Evolutionary conservation across 2,888 invertebrate genomes (phyloP).

Genomic region (Eurois occulta): DNA sequence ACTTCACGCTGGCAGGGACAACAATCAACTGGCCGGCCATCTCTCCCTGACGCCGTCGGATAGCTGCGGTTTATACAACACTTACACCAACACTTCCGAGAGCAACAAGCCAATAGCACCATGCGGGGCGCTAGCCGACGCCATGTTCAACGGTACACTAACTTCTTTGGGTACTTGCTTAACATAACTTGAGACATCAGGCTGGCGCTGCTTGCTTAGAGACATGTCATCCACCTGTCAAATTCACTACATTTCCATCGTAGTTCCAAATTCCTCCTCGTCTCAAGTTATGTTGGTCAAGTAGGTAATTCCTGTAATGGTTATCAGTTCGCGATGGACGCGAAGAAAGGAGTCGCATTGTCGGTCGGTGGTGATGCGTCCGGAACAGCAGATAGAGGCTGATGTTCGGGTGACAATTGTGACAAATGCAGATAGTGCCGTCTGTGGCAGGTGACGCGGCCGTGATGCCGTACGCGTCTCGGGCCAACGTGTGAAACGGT

Average conservation of each 20-base stretch:
- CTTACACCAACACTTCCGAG: constrained; percentile 17
- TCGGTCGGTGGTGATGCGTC: neutral
- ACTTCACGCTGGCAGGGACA: constrained; percentile 33
- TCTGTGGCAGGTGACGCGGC: neutral
- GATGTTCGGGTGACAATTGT: neutral
- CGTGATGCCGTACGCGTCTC: neutral
- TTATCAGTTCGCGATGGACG: neutral
- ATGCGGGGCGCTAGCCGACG: constrained; percentile 57
- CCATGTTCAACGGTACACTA: constrained; percentile 57
- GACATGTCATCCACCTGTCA: neutral
- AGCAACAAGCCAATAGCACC: constrained; percentile 52
- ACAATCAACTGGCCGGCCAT: constrained; percentile 41
- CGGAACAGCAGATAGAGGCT: neutral
- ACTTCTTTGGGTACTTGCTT: neutral
- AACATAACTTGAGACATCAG: neutral
- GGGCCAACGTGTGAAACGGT: neutral
- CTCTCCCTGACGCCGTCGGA: constrained; percentile 30
- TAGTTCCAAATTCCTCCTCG: neutral
- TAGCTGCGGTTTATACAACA: constrained; percentile 28
- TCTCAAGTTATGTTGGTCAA: neutral
- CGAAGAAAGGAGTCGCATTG: neutral
- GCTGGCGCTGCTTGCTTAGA: neutral
- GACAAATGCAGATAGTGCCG: neutral
- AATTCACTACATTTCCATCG: neutral
- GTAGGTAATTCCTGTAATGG: neutral